These are phyloP conservation scores for Trichomalopsis sarcophagae DNA, from an alignment of 1,140 invertebrate genomes.

Conservation along the genomic window DNA sequence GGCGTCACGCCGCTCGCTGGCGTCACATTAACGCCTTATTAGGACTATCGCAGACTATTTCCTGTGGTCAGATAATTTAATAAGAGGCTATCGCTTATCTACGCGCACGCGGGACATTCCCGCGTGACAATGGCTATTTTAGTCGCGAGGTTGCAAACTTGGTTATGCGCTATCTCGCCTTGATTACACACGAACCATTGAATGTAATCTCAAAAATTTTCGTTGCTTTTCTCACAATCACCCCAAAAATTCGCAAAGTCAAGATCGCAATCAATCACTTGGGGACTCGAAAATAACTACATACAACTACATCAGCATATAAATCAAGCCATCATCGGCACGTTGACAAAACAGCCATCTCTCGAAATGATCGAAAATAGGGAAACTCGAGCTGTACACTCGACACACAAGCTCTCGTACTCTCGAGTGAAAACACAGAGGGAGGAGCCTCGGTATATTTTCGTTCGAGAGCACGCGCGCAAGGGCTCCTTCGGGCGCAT, in stretches of 20 bases:
- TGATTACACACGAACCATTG: no score
- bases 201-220: no score
- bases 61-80: conserved; percentile 50
- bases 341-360: conserved; percentile 27
- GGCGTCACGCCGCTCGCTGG: conserved; percentile 10
- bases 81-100: conserved; percentile 13
- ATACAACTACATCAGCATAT: not conserved
- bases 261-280: no score
- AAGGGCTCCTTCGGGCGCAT: conserved; percentile 57
- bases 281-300: no score
- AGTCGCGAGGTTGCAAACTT: not conserved
- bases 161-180: no score
- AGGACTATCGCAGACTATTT: conserved; percentile 38
- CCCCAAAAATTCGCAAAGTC: no score
- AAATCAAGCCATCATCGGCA: not conserved
- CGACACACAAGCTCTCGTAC: not conserved
- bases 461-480: conserved; percentile 55
- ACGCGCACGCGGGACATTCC: not conserved
- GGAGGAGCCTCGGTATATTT: not conserved
- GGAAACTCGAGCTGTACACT: not conserved
- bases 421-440: conserved; percentile 5
- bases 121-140: not conserved
- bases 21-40: conserved; percentile 38
- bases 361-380: not conserved
- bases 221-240: no score